A percentile compares a stretch with the other conserved stretches of the same genome.
These are phyloP conservation scores for Uloborus diversus DNA, from an alignment of 1,140 invertebrate genomes.

Conservation along the genomic window DNA sequence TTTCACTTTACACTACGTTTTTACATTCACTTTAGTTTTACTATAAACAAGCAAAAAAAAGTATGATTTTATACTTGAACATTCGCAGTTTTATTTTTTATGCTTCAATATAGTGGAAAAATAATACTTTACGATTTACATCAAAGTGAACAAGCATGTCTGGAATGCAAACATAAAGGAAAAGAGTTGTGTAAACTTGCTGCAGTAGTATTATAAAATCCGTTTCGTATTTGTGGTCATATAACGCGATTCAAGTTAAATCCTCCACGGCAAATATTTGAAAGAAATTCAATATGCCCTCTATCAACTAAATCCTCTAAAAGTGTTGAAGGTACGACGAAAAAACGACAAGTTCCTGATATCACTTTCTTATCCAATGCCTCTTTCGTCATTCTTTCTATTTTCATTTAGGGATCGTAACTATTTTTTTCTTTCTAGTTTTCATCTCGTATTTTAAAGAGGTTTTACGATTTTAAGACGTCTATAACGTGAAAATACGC, in stretches of 20 bases:
- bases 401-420: background rate
- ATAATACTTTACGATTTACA: too few species aligned
- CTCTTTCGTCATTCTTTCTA: background rate
- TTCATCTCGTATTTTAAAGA: slow-evolving; percentile 23
- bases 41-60: too few species aligned
- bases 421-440: background rate
- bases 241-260: background rate
- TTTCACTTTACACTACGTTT: too few species aligned
- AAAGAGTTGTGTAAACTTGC: too few species aligned
- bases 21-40: too few species aligned
- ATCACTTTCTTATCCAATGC: slow-evolving; percentile 35
- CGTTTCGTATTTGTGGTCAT: slow-evolving; percentile 34
- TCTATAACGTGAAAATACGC: background rate
- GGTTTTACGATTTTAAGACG: slow-evolving; percentile 19
- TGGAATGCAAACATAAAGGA: too few species aligned
- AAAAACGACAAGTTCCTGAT: slow-evolving; percentile 16
- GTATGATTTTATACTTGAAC: too few species aligned
- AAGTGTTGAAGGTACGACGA: slow-evolving; percentile 2
- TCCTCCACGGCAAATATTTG: slow-evolving; percentile 28
- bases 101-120: too few species aligned
- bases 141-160: too few species aligned
- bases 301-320: slow-evolving; percentile 45
- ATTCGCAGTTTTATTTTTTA: too few species aligned
- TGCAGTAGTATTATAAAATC: too few species aligned
- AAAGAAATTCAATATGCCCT: slow-evolving; percentile 48